Base-by-base conservation (phyloP, 1,140 invertebrate species). In the Drosophila sp. region DNA sequence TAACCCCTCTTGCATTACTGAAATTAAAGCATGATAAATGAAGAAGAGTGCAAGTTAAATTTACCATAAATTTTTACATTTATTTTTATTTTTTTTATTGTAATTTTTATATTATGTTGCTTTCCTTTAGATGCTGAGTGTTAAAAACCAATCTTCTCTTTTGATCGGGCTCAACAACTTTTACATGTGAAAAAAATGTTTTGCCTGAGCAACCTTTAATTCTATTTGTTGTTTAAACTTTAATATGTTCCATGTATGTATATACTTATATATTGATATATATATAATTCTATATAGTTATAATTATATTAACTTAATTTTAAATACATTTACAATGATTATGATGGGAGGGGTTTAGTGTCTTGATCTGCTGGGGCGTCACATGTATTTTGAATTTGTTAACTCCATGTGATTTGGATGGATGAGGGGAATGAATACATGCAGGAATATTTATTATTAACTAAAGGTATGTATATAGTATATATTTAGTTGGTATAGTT, bases 31-130 rank as follows among this genome's bases (percentile, higher is more conserved):
- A 38, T 38, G 3, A 38, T 0, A 7, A 40, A 5, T 4, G 60
- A 61, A 23, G 3, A 38, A 38, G 35, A 38, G 10, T 38, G 2
- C 4, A 8, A 8, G 4, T 47, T 41, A 11, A 10, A 27, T 40
- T 63, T 35, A 55, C 44, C 56, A 74, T 56, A 32, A 63, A 70
- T 79, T 63, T 66, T 63, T 79, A 80, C 66, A 79, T 70, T 79
- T 79, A 79, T 79, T 80, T 50, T 47, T 47, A 7, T 69, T 61
- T 60, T 65, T 62, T 69, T 57, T 68, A 64, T 55, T 72, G 35
- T 25, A 67, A 54, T 58, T 62, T 70, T 60, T 54, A 56, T 7
- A 11, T 40, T 60, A 50, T 35, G 30, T 76, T 47, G 69, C 29
- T 75, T 69, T 54, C 32, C 63, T 70, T 35, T 76, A 69, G 62